Percentiles rank a stretch among this genome's conserved stretches.
Evolutionary conservation across 92 coral and sea anemone species (phyloP).

Genomic region (Zoanthus sansibaricus): DNA sequence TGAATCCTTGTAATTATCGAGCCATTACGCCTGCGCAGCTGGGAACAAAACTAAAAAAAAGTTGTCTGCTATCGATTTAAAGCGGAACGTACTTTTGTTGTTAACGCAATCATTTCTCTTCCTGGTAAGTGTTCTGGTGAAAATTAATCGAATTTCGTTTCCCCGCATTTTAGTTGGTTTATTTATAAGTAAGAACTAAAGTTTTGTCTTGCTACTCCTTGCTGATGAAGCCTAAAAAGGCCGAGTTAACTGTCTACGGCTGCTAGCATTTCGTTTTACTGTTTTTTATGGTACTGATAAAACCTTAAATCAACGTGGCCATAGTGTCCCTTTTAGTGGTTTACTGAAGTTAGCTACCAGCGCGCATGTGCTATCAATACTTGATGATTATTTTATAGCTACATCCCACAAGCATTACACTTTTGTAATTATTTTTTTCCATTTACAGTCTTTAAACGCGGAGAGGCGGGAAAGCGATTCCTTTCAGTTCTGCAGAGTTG

Average conservation of each 20-base stretch:
- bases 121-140: neutral
- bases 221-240: no score
- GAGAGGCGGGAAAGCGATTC: conserved; percentile 82
- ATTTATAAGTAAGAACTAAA: neutral
- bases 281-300: no score
- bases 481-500: conserved; percentile 89
- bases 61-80: neutral
- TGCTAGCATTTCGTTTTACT: no score
- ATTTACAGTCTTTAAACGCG: conserved; percentile 70
- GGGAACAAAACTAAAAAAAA: neutral
- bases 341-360: no score
- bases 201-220: no score
- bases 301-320: no score
- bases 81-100: neutral
- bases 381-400: no score
- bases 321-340: no score
- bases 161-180: neutral
- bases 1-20: neutral
- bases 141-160: neutral
- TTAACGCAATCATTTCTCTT: neutral
- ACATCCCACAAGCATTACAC: no score
- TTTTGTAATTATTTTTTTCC: neutral
- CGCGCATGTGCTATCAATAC: no score
- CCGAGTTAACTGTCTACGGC: no score
- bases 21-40: neutral